phyloP scores from a whole-genome alignment of 2,888 invertebrate species.

The Pyrocoelia pectoralis region DNA sequence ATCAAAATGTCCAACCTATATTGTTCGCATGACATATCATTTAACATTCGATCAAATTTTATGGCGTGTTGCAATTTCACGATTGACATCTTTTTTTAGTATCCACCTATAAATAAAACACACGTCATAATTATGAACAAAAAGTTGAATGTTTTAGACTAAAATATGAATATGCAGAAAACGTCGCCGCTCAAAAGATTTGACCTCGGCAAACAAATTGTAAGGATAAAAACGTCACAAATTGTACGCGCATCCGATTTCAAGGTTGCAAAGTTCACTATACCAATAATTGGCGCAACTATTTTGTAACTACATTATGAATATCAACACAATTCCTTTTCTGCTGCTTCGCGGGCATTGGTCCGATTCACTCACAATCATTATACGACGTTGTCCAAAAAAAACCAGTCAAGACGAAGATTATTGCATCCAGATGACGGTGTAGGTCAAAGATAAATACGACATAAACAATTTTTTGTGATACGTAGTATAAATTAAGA shows the following conservation, averaged over 20 bases:
- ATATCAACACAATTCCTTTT: too few relatives aligned
- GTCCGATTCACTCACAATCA: too few relatives aligned
- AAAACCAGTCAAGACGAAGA: too few relatives aligned
- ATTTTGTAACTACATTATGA: too few relatives aligned
- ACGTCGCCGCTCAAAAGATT: neutral
- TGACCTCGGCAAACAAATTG: slow-evolving; percentile 4
- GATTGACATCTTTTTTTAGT: neutral
- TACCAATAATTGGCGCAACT: slow-evolving; percentile 1
- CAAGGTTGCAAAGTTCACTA: slow-evolving; percentile 30
- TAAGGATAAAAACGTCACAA: slow-evolving; percentile 18
- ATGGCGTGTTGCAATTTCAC: neutral
- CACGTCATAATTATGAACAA: neutral
- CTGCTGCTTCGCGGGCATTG: too few relatives aligned
- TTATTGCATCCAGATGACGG: too few relatives aligned
- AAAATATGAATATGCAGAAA: neutral
- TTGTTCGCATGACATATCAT: slow-evolving; percentile 26
- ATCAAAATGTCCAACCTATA: slow-evolving; percentile 20
- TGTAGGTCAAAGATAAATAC: too few relatives aligned
- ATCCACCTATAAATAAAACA: neutral
- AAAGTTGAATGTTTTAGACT: neutral
- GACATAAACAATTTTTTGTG: too few relatives aligned
- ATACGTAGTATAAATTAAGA: too few relatives aligned
- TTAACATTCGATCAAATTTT: slow-evolving; percentile 24
- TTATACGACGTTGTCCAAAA: too few relatives aligned
- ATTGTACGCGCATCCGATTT: slow-evolving; percentile 26